These are phyloP conservation scores for Phortica okadai DNA, from an alignment of 2,888 invertebrate species.

Conservation along the genomic window DNA sequence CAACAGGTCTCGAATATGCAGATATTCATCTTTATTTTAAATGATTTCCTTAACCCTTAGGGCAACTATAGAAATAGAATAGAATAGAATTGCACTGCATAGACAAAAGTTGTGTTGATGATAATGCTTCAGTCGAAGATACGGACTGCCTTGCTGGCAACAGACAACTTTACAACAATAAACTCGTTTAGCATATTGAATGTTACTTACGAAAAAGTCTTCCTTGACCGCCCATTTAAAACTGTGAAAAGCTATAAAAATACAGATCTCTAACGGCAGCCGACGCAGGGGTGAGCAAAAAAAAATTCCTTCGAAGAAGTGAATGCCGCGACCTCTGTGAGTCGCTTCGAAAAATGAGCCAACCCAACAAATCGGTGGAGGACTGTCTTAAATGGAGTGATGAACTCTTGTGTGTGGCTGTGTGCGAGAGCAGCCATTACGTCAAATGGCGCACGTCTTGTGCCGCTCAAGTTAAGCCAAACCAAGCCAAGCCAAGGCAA, in stretches of 20 bases:
- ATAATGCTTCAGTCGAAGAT: neutral
- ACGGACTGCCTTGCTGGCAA: neutral
- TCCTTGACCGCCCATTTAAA: slow-evolving; percentile 68
- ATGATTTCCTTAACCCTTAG: slow-evolving; percentile 56
- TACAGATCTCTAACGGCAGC: neutral
- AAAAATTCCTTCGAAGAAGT: slow-evolving; percentile 52
- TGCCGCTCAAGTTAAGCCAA: slow-evolving; percentile 43
- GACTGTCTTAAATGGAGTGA: slow-evolving; percentile 65
- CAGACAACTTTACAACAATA: slow-evolving; percentile 26
- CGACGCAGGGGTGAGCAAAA: neutral
- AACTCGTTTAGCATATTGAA: slow-evolving; percentile 68
- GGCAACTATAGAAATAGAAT: slow-evolving; percentile 65
- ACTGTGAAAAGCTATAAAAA: slow-evolving; percentile 16
- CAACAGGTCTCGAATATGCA: slow-evolving; percentile 52
- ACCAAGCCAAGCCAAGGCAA: slow-evolving; percentile 38
- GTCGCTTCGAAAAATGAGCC: slow-evolving; percentile 23
- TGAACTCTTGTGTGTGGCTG: slow-evolving; percentile 54
- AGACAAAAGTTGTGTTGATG: neutral
- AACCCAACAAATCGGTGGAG: slow-evolving; percentile 41
- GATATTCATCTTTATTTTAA: slow-evolving; percentile 58
- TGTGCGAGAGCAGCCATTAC: slow-evolving; percentile 57
- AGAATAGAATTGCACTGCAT: neutral
- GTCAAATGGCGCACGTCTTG: slow-evolving; percentile 62
- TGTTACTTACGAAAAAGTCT: slow-evolving; percentile 57
- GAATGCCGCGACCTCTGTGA: slow-evolving; percentile 9